Percentiles rank a stretch among this genome's conserved stretches.
phyloP scores from a whole-genome alignment of 2,797 vertebrate genomes.

The Neomorphus geoffroyi region DNA sequence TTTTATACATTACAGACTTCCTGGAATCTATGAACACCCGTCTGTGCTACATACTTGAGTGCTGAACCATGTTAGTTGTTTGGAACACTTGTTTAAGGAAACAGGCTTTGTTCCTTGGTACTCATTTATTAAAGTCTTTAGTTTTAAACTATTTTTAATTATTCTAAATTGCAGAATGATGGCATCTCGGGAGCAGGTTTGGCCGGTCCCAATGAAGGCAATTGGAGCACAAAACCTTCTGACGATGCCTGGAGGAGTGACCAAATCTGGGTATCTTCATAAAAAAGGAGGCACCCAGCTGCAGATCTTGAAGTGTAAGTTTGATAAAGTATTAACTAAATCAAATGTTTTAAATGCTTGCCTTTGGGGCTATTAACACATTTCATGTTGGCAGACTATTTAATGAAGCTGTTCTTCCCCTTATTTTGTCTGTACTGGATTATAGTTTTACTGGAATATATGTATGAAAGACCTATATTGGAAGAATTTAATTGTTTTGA shows the following conservation, averaged over 20 bases:
- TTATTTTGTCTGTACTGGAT: not conserved
- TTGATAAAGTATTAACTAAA: not conserved
- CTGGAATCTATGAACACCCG: constrained; percentile 66
- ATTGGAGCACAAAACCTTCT: constrained; percentile 97
- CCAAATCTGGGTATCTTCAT: constrained; percentile 90
- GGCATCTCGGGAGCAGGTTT: constrained; percentile 84
- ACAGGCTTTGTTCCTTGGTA: not conserved
- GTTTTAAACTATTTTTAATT: not conserved
- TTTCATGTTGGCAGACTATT: not conserved
- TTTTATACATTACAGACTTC: constrained; percentile 47
- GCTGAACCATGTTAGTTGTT: constrained; percentile 17
- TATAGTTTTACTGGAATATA: not conserved
- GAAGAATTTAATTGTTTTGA: not conserved
- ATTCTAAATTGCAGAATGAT: constrained; percentile 81
- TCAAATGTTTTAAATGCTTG: not conserved
- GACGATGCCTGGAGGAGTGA: constrained; percentile 95
- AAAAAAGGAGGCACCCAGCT: constrained; percentile 97
- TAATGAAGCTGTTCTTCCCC: not conserved
- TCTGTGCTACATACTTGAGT: constrained; percentile 33
- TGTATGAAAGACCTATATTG: not conserved
- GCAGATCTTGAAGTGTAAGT: constrained; percentile 94
- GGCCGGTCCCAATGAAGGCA: constrained; percentile 95
- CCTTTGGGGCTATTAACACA: not conserved
- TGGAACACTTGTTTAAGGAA: constrained; percentile 39
- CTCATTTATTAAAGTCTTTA: not conserved